Conservation (phyloP, 2,113 vertebrate genomes). For the Oncorhynchus kisutch region DNA sequence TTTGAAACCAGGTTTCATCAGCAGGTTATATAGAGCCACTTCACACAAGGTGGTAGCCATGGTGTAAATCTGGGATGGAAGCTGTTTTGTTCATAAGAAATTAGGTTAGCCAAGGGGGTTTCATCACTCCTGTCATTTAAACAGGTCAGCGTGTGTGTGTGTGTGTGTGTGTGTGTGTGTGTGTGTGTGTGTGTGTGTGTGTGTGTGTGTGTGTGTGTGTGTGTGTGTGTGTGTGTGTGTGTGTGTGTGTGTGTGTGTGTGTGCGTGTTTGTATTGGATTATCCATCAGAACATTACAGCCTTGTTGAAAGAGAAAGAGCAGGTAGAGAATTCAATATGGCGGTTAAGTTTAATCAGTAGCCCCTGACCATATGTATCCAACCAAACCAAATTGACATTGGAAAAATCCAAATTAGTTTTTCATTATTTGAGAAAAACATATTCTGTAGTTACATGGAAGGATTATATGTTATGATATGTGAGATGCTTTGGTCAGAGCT, state of each 20-base stretch:
- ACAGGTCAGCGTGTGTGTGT: constrained; percentile 12
- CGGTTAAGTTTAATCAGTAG: too few species aligned
- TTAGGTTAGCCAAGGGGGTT: constrained; percentile 54
- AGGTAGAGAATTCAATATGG: too few species aligned
- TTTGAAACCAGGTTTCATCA: not conserved
- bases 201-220: too few species aligned
- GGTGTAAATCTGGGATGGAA: constrained; percentile 48
- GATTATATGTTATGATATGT: constrained; percentile 8
- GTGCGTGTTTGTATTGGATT: too few species aligned
- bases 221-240: too few species aligned
- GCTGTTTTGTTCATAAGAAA: constrained; percentile 55
- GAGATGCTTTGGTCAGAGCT: not conserved
- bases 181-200: too few species aligned
- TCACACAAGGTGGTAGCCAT: constrained; percentile 21
- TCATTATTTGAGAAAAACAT: not conserved
- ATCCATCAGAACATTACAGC: too few species aligned
- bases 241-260: too few species aligned
- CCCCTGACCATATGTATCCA: too few species aligned
- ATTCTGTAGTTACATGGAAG: not conserved
- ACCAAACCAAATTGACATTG: not conserved
- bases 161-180: too few species aligned
- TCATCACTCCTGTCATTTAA: constrained; percentile 31
- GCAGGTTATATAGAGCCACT: constrained; percentile 34
- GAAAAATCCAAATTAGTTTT: not conserved
- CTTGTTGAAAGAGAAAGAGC: too few species aligned